Evolutionary conservation across 2,888 invertebrate species (phyloP), one percentile per base, ranked within the genome.

Genomic region (Augochlorella aurata): DNA sequence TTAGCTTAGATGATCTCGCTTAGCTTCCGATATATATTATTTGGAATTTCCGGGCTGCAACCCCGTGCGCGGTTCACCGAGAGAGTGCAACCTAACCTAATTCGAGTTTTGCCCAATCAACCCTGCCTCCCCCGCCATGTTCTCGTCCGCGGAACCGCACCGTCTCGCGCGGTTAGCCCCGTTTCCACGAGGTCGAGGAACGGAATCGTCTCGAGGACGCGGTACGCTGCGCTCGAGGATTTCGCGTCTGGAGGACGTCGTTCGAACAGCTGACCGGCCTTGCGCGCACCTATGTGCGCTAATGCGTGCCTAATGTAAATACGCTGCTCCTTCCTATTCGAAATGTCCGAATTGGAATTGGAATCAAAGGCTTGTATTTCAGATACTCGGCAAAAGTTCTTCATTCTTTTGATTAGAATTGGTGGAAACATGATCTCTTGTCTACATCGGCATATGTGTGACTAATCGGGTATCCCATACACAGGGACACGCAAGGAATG

Each of bases 181-280:
- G 85, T 87, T 87, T 87, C 86, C 84, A 79, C 83, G 87, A 87
- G 87, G 87, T 87, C 87, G 87, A 87, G 87, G 87, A 87, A 87
- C 87, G 87, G 85, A 82, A 86, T 85, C 81, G 87, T 86, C 87
- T 87, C 86, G 87, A 85, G 87, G 85, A 83, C 83, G 84, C 81
- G 82, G 77, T 74, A 75, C 54, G 78, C 76, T 52, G 82, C 75
- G 38, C 75, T 80, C 75, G 84, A 85, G 71, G 77, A 84, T 82
- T 82, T 74, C 75, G 74, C 80, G 79, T 85, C 78, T 82, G 79
- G 85, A 81, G 75, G 82, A 71, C 71, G 16, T 52, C 47, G 63
- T 58, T 68, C n/a, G 74, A 84, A 77, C 84, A 83, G 83, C 84
- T 84, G 84, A 79, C 79, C 82, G 84, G 74, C 61, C 63, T 70